Base-by-base conservation (phyloP, 2,888 invertebrate species). In the Pyrochroa serraticornis region DNA sequence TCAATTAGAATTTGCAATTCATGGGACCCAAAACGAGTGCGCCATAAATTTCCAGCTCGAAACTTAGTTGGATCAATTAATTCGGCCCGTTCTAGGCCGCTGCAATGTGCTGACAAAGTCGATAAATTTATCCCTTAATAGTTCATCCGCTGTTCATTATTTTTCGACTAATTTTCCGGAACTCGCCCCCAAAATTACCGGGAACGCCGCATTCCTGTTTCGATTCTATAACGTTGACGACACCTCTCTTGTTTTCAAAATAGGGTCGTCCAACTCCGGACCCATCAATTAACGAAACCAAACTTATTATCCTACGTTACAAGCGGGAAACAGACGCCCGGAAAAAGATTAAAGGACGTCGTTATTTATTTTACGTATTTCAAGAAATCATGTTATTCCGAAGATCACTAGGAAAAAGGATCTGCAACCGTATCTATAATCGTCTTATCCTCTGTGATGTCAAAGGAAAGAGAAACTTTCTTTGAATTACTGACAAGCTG, bases 41-140 rank as follows among this genome's bases (percentile, higher is more conserved):
- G 68, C 73, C 66, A 73, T 75, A 75, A 76, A 75, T 75, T 75
- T 66, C 66, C 61, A 65, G 45, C 43, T 13, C 35, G 63, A 69
- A 73, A 75, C 73, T 71, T 71, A 69, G 71, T 67, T 70, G 68
- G 72, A 73, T 71, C 75, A 73, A 75, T 76, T 76, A 76, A 74
- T 75, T 73, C 65, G 67, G 67, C 57, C 69, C 60, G 68, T 67
- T 65, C 65, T 67, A 63, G 66, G 64, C 60, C 63, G 62, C 46
- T 43, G 60, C 68, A 68, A 71, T 68, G 66, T 71, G 72, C 71
- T 71, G 71, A 73, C 74, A 69, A 68, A 70, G 70, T 70, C 71
- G 65, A 70, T 74, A 72, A 73, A 74, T 75, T 73, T 69, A 59
- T 54, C 67, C 66, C 62, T 65, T 68, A 65, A 70, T 67, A 66